These are phyloP conservation scores for Entelurus aequoreus DNA, from an alignment of 2,113 vertebrate genomes.

Conservation along the genomic window DNA sequence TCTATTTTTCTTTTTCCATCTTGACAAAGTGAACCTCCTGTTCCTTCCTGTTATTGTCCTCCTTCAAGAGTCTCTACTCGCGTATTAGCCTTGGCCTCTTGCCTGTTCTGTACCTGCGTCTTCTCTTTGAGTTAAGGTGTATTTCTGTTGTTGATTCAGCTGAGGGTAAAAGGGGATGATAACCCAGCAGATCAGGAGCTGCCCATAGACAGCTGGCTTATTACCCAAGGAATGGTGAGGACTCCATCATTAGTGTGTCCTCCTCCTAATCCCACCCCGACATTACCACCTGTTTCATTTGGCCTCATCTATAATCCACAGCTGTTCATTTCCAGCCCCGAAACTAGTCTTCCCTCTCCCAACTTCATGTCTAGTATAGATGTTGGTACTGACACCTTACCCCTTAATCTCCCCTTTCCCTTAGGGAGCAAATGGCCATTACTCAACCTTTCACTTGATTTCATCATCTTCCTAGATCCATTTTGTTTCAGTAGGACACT, in stretches of 20 bases:
- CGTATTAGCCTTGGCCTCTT: constrained; percentile 61
- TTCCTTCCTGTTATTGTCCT: constrained; percentile 7
- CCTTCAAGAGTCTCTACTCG: constrained; percentile 22
- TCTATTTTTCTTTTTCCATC: constrained; percentile 39
- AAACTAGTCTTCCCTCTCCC: constrained; percentile 6
- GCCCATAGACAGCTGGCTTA: constrained; percentile 99
- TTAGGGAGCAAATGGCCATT: constrained; percentile 22
- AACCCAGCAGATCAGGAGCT: constrained; percentile 85
- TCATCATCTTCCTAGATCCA: constrained; percentile 7
- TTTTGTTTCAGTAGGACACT: constrained; percentile 28
- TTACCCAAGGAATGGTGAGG: constrained; percentile 99
- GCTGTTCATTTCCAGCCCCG: constrained; percentile 20
- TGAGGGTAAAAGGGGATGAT: constrained; percentile 85
- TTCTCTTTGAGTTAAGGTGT: constrained; percentile 73
- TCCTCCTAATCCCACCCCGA: constrained; percentile 29
- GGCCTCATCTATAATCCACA: constrained; percentile 31
- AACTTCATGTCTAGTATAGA: constrained; percentile 14
- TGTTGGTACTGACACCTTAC: constrained; percentile 1
- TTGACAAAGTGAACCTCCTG: constrained; percentile 7
- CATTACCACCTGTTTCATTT: constrained; percentile 23
- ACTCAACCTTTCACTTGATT: constrained; percentile 13
- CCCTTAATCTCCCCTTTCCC: not conserved
- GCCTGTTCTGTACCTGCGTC: constrained; percentile 62
- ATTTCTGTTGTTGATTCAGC: constrained; percentile 86
- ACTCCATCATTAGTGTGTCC: constrained; percentile 74